These are phyloP conservation scores for Junonia oenone DNA, from an alignment of 2,888 invertebrate genomes.

Conservation along the genomic window DNA sequence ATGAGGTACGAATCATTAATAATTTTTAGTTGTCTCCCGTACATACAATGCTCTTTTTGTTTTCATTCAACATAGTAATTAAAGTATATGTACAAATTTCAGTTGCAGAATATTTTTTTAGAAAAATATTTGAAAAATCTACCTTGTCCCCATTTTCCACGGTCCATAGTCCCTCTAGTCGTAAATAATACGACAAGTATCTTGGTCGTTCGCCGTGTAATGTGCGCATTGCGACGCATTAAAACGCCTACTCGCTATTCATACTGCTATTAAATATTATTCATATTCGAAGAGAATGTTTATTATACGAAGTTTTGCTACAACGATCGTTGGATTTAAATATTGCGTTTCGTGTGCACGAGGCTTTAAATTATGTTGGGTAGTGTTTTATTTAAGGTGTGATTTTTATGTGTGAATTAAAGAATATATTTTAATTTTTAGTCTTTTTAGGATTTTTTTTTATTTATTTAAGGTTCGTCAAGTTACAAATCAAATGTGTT, in stretches of 20 bases:
- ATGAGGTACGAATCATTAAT: too few relatives aligned
- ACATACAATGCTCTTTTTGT: too few relatives aligned
- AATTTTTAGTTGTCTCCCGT: too few relatives aligned
- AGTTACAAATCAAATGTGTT: too few relatives aligned
- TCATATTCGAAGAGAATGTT: conserved; percentile 29
- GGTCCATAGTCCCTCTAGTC: conserved; percentile 29
- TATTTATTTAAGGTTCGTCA: too few relatives aligned
- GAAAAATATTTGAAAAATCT: background rate
- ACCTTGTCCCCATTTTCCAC: background rate
- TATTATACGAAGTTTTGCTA: conserved; percentile 25
- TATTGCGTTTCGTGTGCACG: background rate
- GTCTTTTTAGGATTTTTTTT: too few relatives aligned
- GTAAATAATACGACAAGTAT: conserved; percentile 44
- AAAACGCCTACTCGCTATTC: conserved; percentile 59
- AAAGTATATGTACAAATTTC: too few relatives aligned
- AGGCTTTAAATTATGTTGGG: background rate
- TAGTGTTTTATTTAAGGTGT: background rate
- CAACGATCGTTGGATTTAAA: conserved; percentile 20
- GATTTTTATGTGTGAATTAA: too few relatives aligned
- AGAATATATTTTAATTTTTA: too few relatives aligned
- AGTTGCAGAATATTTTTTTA: too few relatives aligned
- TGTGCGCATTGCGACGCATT: conserved; percentile 51
- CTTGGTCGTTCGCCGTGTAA: conserved; percentile 32
- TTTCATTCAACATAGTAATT: too few relatives aligned
- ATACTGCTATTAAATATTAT: conserved; percentile 48